Evolutionary conservation across 1,140 invertebrate species (phyloP).

Genomic region (Sycophila sp.): DNA sequence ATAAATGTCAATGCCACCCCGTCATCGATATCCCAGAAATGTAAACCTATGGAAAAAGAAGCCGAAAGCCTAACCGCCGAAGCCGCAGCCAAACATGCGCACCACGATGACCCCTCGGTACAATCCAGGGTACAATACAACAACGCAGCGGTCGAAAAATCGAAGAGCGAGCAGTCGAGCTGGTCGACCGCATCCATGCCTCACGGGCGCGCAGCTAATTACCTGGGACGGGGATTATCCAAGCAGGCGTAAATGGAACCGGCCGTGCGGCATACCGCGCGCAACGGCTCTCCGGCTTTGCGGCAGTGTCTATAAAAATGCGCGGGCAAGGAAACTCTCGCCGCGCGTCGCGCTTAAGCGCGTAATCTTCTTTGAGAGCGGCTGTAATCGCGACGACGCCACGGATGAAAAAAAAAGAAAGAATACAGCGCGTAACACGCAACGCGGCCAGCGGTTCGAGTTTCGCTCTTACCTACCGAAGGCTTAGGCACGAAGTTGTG

Average conservation of each 20-base stretch:
- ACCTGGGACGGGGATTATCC: background rate
- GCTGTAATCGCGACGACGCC: background rate
- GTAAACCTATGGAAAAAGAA: too few relatives aligned
- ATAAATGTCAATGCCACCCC: too few relatives aligned
- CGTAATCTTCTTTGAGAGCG: slow-evolving; percentile 8
- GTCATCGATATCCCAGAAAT: too few relatives aligned
- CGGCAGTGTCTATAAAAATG: background rate
- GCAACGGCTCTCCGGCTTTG: background rate
- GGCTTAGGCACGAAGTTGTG: too few relatives aligned
- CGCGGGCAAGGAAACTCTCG: background rate
- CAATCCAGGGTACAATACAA: background rate
- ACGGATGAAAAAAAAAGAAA: background rate
- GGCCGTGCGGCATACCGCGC: background rate
- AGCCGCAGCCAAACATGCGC: too few relatives aligned
- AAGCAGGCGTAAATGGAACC: background rate
- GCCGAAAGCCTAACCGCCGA: too few relatives aligned
- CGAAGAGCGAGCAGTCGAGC: background rate
- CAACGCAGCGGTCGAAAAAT: background rate
- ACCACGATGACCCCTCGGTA: background rate
- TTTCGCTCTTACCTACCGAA: too few relatives aligned
- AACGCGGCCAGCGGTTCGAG: too few relatives aligned
- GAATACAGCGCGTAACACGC: too few relatives aligned
- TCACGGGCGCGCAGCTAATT: background rate
- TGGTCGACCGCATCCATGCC: background rate
- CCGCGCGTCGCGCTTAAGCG: background rate